Evolutionary conservation across 2,888 invertebrate species (phyloP).

Genomic region (Apoda limacodes): DNA sequence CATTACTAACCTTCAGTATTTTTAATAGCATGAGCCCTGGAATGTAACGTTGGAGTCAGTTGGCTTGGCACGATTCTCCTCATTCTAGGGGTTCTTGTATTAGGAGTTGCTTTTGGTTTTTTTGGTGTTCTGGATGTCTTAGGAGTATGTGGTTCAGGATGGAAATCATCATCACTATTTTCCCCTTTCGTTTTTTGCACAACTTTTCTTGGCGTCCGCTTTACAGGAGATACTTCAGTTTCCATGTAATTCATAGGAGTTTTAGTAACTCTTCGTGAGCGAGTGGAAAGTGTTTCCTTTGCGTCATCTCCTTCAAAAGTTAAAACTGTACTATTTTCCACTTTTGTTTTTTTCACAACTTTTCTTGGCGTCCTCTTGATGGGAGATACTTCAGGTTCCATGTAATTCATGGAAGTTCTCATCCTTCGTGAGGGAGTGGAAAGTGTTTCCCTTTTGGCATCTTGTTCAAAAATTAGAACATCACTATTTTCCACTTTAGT

Average conservation of each 20-base stretch:
- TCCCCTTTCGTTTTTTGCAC: conserved; percentile 26
- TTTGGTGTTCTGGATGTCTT: conserved; percentile 28
- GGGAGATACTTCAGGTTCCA: conserved; percentile 40
- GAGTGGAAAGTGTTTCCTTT: conserved; percentile 25
- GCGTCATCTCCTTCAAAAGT: conserved; percentile 41
- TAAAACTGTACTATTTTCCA: too few species aligned
- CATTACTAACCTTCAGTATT: conserved; percentile 22
- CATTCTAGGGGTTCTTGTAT: conserved; percentile 34
- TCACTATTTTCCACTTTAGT: conserved; percentile 19
- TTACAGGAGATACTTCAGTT: conserved; percentile 37
- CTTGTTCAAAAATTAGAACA: conserved; percentile 42
- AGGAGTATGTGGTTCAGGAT: conserved; percentile 28
- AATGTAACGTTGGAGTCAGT: conserved; percentile 45
- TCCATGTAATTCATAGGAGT: conserved; percentile 36
- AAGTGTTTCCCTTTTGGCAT: conserved; percentile 28
- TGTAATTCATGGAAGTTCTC: conserved; percentile 32
- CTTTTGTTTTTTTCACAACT: conserved; percentile 23
- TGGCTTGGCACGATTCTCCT: conserved; percentile 43
- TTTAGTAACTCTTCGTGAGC: conserved; percentile 37
- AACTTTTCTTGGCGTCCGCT: conserved; percentile 36
- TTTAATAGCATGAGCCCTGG: conserved; percentile 46
- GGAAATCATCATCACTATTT: conserved; percentile 47
- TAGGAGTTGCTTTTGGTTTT: conserved; percentile 22
- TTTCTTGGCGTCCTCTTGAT: conserved; percentile 40
- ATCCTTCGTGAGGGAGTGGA: conserved; percentile 38